Percentiles rank a stretch among this genome's conserved stretches.
Evolutionary conservation across 2,113 vertebrate species (phyloP).

Genomic region (Leptodactylus fuscus): DNA sequence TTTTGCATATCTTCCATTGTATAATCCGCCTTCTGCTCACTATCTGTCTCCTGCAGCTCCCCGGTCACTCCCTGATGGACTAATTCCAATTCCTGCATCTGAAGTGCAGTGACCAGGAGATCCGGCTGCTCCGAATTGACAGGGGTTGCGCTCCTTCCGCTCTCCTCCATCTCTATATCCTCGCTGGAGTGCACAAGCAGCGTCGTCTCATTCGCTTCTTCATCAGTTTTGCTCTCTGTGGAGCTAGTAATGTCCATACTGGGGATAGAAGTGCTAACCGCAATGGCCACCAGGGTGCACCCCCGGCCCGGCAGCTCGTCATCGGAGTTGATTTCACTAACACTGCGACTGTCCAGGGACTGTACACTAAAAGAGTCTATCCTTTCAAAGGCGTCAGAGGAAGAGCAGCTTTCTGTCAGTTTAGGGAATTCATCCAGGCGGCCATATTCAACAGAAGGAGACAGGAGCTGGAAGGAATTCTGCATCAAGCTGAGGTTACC

Average conservation of each 20-base stretch:
- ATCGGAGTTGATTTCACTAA: conserved; percentile 98
- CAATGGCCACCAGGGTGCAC: conserved; percentile 80
- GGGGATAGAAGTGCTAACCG: conserved; percentile 70
- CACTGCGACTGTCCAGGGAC: conserved; percentile 94
- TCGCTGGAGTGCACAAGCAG: conserved; percentile 77
- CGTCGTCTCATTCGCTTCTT: conserved; percentile 69
- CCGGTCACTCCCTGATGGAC: conserved; percentile 51
- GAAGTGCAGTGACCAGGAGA: conserved; percentile 71
- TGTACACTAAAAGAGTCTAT: conserved; percentile 97
- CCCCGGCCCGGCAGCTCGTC: conserved; percentile 88
- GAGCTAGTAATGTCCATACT: conserved; percentile 66
- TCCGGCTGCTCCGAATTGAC: conserved; percentile 94
- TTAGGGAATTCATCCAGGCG: conserved; percentile 93
- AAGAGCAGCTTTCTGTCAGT: conserved; percentile 92
- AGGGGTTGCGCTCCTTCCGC: conserved; percentile 92
- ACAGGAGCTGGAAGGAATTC: conserved; percentile 94
- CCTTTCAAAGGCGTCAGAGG: conserved; percentile 96
- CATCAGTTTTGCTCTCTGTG: conserved; percentile 67
- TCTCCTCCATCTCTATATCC: conserved; percentile 95
- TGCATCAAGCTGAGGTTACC: conserved; percentile 93
- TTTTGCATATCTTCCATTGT: conserved; percentile 86
- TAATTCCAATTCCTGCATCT: conserved; percentile 62
- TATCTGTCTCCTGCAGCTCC: conserved; percentile 69
- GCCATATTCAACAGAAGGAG: conserved; percentile 88
- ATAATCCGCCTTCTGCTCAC: conserved; percentile 70